Evolutionary conservation across 2,797 vertebrate species (phyloP), one percentile per base, ranked within the genome.

Genomic region (Nothura maculosa): DNA sequence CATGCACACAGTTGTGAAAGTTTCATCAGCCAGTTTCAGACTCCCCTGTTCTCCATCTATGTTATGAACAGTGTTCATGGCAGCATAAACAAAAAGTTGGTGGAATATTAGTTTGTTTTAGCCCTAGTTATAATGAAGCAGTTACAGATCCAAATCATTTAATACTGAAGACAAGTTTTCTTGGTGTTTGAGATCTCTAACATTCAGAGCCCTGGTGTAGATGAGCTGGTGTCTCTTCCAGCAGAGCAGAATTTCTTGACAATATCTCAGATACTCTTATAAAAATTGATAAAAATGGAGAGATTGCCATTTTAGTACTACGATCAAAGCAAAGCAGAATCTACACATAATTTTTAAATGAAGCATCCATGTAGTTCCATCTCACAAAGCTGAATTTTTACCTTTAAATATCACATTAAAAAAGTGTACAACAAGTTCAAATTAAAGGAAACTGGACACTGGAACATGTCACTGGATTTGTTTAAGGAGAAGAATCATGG

Each of bases 271-370:
- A 27, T 84, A 85, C 80, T 87, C 67, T 40, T 78, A 48, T 40
- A 91, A 70, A 8, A 67, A 63, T 36, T 69, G 60, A 85, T 81
- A 76, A 85, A 78, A 67, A 67, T 36, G 66, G 60, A 85, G 76
- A 78, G n/a, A 85, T 66, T 79, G 30, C 21, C 17, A 43, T 89
- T 93, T 76, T 69, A 69, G 27, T 79, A 48, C 10, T 19, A 25
- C 12, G 83, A 81, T 43, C 27, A 30, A 12, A 60, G 52, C 72
- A 92, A 87, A 87, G 52, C 63, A 81, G 50, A 40, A 17, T 16
- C 60, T n/a, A 11, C 83, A 11, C 38, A 60, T 93, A 76, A 42
- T 67, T 80, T 90, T 90, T 70, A 93, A 88, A 89, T 90, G 83
- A 87, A 92, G 75, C 61, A 66, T 54, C 52, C 52, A 54, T 47